Percentiles rank a stretch among this genome's conserved stretches.
Conservation (phyloP, 2,888 invertebrate genomes). For the Electrophaes corylata region DNA sequence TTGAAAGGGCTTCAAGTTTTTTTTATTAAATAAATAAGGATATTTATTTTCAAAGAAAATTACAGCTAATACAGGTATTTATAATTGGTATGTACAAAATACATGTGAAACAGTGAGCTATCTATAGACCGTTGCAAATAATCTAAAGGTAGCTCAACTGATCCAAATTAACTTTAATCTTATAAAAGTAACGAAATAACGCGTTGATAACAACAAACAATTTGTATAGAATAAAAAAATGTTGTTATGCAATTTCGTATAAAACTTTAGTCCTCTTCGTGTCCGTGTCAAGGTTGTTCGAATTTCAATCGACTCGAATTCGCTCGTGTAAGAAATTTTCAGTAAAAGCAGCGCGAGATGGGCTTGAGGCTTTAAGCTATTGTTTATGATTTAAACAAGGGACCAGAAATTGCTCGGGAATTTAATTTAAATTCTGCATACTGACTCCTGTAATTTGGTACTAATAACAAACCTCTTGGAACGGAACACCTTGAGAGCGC, state of each 20-base stretch:
- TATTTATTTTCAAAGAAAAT: too few species aligned
- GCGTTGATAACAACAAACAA: too few species aligned
- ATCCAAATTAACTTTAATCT: too few species aligned
- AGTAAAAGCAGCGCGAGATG: neutral
- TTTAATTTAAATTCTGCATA: conserved; percentile 9
- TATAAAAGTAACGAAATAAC: too few species aligned
- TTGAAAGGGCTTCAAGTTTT: too few species aligned
- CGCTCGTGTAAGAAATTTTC: neutral
- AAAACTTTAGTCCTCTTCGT: conserved; percentile 8
- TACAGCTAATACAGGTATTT: too few species aligned
- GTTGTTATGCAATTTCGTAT: conserved; percentile 12
- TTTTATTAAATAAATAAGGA: too few species aligned
- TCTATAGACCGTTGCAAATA: too few species aligned
- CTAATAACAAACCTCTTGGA: conserved; percentile 19
- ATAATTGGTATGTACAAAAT: too few species aligned
- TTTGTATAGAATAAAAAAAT: neutral
- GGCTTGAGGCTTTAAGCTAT: neutral
- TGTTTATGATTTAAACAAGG: conserved; percentile 7
- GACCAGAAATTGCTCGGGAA: neutral
- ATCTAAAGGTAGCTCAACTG: too few species aligned
- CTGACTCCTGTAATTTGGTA: conserved; percentile 16
- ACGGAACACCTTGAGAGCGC: conserved; percentile 17
- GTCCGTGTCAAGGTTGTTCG: conserved; percentile 7
- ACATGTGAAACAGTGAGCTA: too few species aligned
- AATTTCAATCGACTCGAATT: too few species aligned